Conservation (phyloP, 2,888 invertebrate genomes). For the Nycteola revayana region DNA sequence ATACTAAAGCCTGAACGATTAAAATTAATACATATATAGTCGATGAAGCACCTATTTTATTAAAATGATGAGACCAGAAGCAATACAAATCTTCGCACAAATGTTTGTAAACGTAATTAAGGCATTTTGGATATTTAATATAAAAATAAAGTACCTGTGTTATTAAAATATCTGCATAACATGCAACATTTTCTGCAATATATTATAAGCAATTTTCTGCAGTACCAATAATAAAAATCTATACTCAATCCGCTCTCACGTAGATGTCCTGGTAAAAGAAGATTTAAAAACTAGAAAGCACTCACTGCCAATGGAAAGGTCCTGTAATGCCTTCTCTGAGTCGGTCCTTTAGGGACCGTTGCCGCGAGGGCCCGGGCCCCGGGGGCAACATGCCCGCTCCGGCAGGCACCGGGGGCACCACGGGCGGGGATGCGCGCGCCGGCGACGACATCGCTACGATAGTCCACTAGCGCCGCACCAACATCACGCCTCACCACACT, state of each 20-base stretch:
- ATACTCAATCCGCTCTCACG: constrained; percentile 2
- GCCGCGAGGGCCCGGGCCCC: constrained; percentile 84
- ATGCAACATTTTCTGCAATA: not conserved
- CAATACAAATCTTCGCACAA: no score
- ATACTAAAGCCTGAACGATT: no score
- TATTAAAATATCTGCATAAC: not conserved
- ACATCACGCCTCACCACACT: constrained; percentile 59
- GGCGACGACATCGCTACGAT: constrained; percentile 60
- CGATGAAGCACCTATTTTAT: no score
- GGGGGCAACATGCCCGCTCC: constrained; percentile 73
- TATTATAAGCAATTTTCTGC: no score
- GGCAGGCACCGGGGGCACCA: constrained; percentile 49
- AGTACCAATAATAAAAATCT: not conserved
- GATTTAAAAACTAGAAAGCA: constrained; percentile 41
- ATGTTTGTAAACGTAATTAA: no score
- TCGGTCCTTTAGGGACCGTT: constrained; percentile 89
- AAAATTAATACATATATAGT: no score
- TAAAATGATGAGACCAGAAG: no score
- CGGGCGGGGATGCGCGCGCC: constrained; percentile 57
- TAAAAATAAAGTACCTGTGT: no score
- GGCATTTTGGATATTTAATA: no score
- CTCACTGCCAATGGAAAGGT: constrained; percentile 92
- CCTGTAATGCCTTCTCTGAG: constrained; percentile 90
- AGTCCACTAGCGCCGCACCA: constrained; percentile 44
- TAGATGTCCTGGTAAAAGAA: constrained; percentile 16